These are phyloP conservation scores for Eristalis intricaria DNA, from an alignment of 2,888 invertebrate species.

Conservation along the genomic window DNA sequence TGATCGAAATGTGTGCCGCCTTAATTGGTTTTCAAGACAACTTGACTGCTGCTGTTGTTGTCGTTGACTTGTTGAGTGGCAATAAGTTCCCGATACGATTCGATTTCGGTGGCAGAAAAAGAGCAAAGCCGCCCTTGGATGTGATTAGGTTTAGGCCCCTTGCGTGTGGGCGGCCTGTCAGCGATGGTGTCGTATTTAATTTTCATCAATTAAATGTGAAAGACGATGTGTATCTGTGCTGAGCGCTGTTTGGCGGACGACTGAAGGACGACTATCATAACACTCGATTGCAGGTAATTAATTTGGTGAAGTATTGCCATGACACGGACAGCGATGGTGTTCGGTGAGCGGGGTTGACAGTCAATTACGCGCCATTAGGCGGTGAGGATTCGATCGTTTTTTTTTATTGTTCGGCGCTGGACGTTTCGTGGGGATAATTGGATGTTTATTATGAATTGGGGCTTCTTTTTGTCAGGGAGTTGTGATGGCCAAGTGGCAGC, in stretches of 20 bases:
- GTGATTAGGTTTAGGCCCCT: neutral
- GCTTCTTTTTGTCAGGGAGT: too few species aligned
- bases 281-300: neutral
- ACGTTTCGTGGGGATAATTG: too few species aligned
- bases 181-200: neutral
- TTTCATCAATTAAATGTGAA: neutral
- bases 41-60: neutral
- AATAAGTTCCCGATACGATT: neutral
- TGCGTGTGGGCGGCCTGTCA: neutral
- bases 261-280: neutral
- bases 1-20: slow-evolving; percentile 44
- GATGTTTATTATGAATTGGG: too few species aligned
- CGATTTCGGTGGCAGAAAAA: neutral
- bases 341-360: neutral
- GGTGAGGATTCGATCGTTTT: neutral
- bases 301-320: neutral
- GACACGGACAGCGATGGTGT: neutral
- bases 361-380: neutral
- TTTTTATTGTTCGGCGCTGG: too few species aligned
- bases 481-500: too few species aligned
- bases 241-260: neutral
- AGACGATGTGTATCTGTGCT: neutral
- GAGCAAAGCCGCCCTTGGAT: neutral
- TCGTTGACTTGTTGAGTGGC: neutral
- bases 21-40: slow-evolving; percentile 42